A percentile compares a stretch with the other conserved stretches of the same genome.
phyloP scores from a whole-genome alignment of 2,888 invertebrate genomes.

The Troides aeacus region DNA sequence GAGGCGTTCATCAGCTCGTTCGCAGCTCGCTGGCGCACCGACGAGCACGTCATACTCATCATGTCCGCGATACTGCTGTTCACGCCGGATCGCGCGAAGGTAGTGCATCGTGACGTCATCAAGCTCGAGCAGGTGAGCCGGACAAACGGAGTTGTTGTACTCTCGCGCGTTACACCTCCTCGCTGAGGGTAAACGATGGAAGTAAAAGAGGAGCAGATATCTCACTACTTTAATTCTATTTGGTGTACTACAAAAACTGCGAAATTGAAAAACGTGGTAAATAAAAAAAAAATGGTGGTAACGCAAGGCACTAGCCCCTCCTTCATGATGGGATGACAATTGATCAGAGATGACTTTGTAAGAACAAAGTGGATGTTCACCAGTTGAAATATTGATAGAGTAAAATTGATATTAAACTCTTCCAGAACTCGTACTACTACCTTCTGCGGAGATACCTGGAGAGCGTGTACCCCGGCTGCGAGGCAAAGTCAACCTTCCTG shows the following conservation, averaged over 20 bases:
- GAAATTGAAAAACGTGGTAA: too few species aligned
- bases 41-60: slow-evolving; percentile 94
- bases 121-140: slow-evolving; percentile 87
- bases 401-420: slow-evolving; percentile 33
- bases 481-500: slow-evolving; percentile 92
- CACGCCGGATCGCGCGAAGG: slow-evolving; percentile 88
- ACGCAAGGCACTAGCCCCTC: too few species aligned
- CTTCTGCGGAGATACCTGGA: slow-evolving; percentile 90
- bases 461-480: slow-evolving; percentile 90
- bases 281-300: too few species aligned
- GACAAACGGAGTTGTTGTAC: too few species aligned
- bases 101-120: slow-evolving; percentile 91
- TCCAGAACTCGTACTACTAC: slow-evolving; percentile 93
- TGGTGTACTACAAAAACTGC: too few species aligned
- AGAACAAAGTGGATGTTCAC: background rate
- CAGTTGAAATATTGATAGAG: background rate
- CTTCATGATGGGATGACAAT: too few species aligned
- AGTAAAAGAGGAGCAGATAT: too few species aligned
- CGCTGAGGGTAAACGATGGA: too few species aligned
- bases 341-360: too few species aligned
- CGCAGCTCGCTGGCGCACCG: slow-evolving; percentile 90
- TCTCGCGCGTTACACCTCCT: too few species aligned
- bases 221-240: too few species aligned
- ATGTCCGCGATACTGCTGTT: slow-evolving; percentile 95
- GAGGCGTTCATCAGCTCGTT: slow-evolving; percentile 92